Conservation (phyloP, 2,113 vertebrate genomes). For the Accipiter cooperii region DNA sequence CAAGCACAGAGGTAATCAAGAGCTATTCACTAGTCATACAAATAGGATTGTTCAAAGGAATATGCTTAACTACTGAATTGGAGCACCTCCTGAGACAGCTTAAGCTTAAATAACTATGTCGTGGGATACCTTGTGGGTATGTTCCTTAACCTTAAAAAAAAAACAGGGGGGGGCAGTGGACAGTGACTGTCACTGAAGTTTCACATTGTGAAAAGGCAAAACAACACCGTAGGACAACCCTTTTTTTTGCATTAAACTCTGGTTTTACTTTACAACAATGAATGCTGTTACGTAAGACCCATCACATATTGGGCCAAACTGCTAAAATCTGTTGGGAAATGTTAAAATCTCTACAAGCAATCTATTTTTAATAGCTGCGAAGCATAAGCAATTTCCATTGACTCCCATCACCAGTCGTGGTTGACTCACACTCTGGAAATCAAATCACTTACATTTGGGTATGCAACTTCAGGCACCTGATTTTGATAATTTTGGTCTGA, state of each 20-base stretch:
- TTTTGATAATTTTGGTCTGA: not conserved
- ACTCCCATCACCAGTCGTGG: not conserved
- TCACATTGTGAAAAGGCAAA: not conserved
- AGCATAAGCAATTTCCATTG: not conserved
- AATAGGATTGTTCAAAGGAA: not conserved
- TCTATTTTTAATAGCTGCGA: not conserved
- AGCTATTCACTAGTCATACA: not conserved
- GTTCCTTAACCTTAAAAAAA: not conserved
- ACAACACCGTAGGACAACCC: accelerated
- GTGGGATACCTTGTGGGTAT: not conserved
- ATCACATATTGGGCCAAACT: not conserved
- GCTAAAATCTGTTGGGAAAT: not conserved
- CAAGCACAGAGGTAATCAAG: not conserved
- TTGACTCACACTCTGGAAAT: not conserved
- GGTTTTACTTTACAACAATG: not conserved
- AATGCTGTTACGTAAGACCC: not conserved
- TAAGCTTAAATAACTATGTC: not conserved
- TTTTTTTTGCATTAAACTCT: not conserved
- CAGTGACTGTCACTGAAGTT: not conserved
- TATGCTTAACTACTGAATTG: not conserved
- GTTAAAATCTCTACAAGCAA: not conserved
- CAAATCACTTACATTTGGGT: not conserved
- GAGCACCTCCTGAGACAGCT: not conserved
- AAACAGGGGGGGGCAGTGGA: accelerated
- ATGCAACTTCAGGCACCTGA: not conserved